A percentile compares a stretch with the other conserved stretches of the same genome.
Conservation (phyloP, 2,113 vertebrate genomes). For the Lagopus leucura region DNA sequence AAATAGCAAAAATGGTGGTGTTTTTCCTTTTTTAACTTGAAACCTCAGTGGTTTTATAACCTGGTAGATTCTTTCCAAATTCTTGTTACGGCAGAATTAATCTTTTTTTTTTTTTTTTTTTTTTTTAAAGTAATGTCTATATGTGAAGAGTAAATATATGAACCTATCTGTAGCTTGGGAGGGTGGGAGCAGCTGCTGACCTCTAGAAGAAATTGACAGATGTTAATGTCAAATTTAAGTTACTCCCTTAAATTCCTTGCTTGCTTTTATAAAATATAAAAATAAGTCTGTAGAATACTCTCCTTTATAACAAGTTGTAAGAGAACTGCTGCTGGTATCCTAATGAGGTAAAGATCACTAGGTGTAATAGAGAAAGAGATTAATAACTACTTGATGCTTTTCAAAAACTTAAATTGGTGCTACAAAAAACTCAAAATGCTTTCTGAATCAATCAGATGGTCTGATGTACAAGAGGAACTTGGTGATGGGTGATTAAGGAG, state of each 20-base stretch:
- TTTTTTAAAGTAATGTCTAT: not conserved
- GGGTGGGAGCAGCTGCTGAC: not conserved
- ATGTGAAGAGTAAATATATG: not conserved
- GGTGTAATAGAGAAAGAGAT: not conserved
- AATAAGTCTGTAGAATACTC: not conserved
- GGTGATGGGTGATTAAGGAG: not conserved
- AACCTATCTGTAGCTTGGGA: rapidly evolving
- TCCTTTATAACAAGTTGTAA: not conserved
- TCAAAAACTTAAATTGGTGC: not conserved
- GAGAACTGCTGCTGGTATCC: not conserved
- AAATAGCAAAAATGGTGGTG: not conserved
- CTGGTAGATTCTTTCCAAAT: not conserved
- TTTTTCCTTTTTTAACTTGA: not conserved
- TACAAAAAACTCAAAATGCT: not conserved
- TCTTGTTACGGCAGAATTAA: not conserved
- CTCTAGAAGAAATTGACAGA: not conserved
- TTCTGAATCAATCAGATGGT: not conserved
- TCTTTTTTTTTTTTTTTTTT: too few species aligned
- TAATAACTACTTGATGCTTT: not conserved
- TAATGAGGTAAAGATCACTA: not conserved
- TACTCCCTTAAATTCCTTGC: not conserved
- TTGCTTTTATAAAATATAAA: not conserved
- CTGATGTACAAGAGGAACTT: not conserved
- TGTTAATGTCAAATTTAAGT: not conserved
- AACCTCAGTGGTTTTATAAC: not conserved